phyloP scores from a whole-genome alignment of 2,888 invertebrate species.

The Agrochola lota region DNA sequence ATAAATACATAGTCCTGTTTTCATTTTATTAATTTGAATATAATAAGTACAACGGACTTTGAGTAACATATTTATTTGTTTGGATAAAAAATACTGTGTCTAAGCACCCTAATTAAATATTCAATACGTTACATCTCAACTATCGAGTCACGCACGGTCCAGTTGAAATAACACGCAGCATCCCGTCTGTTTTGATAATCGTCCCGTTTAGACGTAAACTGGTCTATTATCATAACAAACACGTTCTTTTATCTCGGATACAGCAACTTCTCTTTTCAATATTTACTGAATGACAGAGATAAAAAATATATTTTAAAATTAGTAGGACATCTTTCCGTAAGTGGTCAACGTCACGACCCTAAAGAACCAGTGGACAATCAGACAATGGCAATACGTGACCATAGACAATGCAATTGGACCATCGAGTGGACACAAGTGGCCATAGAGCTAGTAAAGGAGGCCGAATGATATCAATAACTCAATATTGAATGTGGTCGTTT shows the following conservation, averaged over 20 bases:
- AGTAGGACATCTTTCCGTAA: conserved; percentile 42
- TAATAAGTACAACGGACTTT: conserved; percentile 16
- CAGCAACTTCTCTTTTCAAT: conserved; percentile 55
- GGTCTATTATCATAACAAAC: conserved; percentile 68
- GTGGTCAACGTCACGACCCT: conserved; percentile 36
- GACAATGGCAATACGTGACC: conserved; percentile 84
- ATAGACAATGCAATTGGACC: conserved; percentile 79
- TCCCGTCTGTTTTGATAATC: conserved; percentile 80
- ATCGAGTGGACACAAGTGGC: conserved; percentile 65
- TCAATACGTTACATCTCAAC: conserved; percentile 70
- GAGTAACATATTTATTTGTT: conserved; percentile 49
- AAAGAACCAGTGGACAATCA: conserved; percentile 56
- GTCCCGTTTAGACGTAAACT: conserved; percentile 76
- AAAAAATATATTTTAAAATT: conserved; percentile 43
- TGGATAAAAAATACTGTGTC: conserved; percentile 56
- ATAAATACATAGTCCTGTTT: neutral
- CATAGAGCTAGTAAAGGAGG: conserved; percentile 54
- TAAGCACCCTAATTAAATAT: conserved; percentile 80
- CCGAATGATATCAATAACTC: conserved; percentile 74
- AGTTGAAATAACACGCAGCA: conserved; percentile 89
- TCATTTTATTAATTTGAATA: conserved; percentile 25
- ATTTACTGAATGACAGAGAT: conserved; percentile 46
- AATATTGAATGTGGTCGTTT: conserved; percentile 66
- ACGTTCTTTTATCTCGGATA: conserved; percentile 58
- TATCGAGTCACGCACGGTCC: conserved; percentile 81